Base-by-base conservation (phyloP, 2,888 invertebrate species). In the Dioctria linearis region DNA sequence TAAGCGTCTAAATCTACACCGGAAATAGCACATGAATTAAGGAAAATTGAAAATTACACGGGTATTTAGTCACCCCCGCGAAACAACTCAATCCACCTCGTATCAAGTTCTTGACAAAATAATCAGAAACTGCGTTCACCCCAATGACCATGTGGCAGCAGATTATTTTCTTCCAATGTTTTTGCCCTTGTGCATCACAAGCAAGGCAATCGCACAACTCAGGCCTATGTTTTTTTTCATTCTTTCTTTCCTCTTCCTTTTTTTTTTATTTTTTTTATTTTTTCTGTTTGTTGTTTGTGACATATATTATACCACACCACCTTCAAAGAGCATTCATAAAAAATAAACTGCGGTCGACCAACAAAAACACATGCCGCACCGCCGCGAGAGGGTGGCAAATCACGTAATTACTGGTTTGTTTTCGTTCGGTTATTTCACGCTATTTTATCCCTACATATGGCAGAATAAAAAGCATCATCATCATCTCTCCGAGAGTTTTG, bases 21-120 rank as follows among this genome's bases (percentile, higher is more conserved):
- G 80, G 83, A 85, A 85, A 85, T 83, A 82, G 83, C 82, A 85
- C 85, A 85, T 87, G 43, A 43, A 39, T 85, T 85, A 83, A 84
- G 85, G 84, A 84, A 87, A 88, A 87, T 86, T 87, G 87, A 86
- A 86, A 87, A 87, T 88, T 88, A 87, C 86, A 88, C 87, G 88
- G 85, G 86, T 87, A 86, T 86, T 88, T 88, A 86, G 85, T 84
- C 87, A 88, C 86, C 87, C 85, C 83, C 84, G 75, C 82, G 83
- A 82, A 82, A 78, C 65, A 76, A 49, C 49, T 66, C 43, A 4
- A 69, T 9, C 39, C 11, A 37, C 6, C 4, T 9, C 37, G 39
- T 65, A 5, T 11, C 65, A 69, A 25, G 37, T 39, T 51, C n/a
- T 25, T 39, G 11, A 61, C 61, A 43, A 69, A 37, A 69, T 51